Percentiles rank a stretch among this genome's conserved stretches.
Evolutionary conservation across 1,140 invertebrate genomes (phyloP).

Genomic region (Agrypnia vestita): DNA sequence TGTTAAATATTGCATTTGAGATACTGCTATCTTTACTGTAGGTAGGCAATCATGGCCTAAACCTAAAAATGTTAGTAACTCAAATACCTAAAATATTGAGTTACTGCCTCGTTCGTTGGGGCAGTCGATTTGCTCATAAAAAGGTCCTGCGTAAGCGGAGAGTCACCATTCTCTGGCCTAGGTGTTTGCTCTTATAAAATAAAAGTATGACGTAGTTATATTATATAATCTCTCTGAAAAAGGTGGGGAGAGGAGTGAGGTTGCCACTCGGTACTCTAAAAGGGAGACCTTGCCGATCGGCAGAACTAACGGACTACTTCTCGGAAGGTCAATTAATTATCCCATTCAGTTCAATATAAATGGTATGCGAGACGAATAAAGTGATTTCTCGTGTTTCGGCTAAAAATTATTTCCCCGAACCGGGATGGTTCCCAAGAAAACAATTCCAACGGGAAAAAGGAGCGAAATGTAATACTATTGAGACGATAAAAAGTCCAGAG

Average conservation of each 20-base stretch:
- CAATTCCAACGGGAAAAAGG: constrained; percentile 1
- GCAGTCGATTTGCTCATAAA: too few species aligned
- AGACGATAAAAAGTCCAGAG: not conserved
- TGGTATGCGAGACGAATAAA: not conserved
- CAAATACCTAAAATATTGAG: too few species aligned
- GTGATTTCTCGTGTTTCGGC: constrained; percentile 20
- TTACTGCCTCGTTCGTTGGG: too few species aligned
- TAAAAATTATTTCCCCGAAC: not conserved
- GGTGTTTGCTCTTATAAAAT: not conserved
- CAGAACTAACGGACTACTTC: not conserved
- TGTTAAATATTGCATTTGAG: too few species aligned
- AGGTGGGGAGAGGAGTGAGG: not conserved
- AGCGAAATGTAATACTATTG: not conserved
- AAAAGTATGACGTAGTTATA: not conserved
- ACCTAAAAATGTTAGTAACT: too few species aligned
- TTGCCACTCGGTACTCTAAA: not conserved
- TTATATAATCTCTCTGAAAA: not conserved
- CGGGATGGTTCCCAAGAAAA: constrained; percentile 2
- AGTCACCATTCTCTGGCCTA: too few species aligned
- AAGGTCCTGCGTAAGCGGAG: too few species aligned
- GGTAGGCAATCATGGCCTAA: too few species aligned
- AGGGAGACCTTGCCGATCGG: not conserved
- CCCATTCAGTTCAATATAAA: constrained; percentile 23
- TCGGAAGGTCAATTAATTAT: constrained; percentile 10
- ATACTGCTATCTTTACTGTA: too few species aligned